phyloP scores from a whole-genome alignment of 2,113 vertebrate species.

The Cyprinodon tularosa region DNA sequence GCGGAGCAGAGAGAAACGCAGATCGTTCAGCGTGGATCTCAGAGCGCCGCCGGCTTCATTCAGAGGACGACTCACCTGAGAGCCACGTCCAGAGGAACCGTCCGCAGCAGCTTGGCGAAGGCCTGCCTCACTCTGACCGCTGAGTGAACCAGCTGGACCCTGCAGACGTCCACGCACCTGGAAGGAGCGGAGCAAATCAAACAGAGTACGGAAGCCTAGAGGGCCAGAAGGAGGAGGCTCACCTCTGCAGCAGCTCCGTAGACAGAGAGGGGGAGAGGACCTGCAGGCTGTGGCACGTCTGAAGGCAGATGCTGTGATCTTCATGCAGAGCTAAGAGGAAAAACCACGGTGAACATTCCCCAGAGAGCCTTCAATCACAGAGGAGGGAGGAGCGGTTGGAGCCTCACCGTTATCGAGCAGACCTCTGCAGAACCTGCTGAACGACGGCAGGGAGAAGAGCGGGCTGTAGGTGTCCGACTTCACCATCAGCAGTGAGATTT shows the following conservation, averaged over 20 bases:
- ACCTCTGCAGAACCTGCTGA: conserved; percentile 95
- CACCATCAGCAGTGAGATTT: conserved; percentile 94
- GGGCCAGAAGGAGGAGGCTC: conserved; percentile 2
- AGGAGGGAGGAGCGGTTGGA: neutral
- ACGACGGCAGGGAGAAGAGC: conserved; percentile 93
- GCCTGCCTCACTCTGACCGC: conserved; percentile 90
- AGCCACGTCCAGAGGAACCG: conserved; percentile 90
- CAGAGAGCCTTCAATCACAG: neutral
- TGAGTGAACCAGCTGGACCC: conserved; percentile 92
- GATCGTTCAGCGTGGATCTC: neutral
- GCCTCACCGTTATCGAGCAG: conserved; percentile 91
- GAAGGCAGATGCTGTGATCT: conserved; percentile 88
- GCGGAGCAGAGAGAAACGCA: neutral
- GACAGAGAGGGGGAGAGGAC: conserved; percentile 90
- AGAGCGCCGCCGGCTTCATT: too few relatives aligned
- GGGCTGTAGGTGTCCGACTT: conserved; percentile 96
- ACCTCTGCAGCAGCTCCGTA: conserved; percentile 93
- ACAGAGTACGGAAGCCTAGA: too few relatives aligned
- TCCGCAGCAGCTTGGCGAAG: conserved; percentile 92
- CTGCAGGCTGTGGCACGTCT: conserved; percentile 92
- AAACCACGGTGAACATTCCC: neutral
- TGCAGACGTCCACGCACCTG: conserved; percentile 95
- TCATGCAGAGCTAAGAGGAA: conserved; percentile 86
- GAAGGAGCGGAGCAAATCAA: neutral
- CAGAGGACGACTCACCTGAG: conserved; percentile 82